Conservation (phyloP, 2,888 invertebrate species). For the Brachyptera putata region DNA sequence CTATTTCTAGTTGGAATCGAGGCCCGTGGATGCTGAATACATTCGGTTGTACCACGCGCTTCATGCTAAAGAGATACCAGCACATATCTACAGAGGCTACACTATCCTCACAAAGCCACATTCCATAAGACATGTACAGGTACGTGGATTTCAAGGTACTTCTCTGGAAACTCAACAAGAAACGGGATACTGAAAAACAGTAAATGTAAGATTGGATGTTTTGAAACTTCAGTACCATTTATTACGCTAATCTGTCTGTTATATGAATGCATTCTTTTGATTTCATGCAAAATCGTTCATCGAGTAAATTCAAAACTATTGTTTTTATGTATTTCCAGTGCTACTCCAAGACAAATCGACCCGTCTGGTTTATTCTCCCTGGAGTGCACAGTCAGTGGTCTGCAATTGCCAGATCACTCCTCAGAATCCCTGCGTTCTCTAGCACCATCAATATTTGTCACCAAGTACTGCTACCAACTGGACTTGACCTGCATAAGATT, state of each 20-base stretch:
- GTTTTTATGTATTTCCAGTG: conserved; percentile 67
- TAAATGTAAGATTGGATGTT: too few species aligned
- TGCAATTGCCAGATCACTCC: background rate
- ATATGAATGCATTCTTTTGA: too few species aligned
- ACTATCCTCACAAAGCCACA: conserved; percentile 43
- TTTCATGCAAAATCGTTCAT: too few species aligned
- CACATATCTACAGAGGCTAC: conserved; percentile 62
- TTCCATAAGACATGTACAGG: background rate
- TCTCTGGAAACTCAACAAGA: too few species aligned
- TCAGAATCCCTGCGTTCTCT: background rate
- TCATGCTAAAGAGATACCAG: conserved; percentile 42
- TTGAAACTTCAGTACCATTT: too few species aligned
- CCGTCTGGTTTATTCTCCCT: background rate
- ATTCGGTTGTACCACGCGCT: conserved; percentile 47
- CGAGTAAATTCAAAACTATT: conserved; percentile 70
- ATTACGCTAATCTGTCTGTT: too few species aligned
- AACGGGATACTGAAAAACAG: too few species aligned
- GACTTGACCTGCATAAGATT: background rate
- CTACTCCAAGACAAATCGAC: conserved; percentile 50
- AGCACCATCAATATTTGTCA: background rate
- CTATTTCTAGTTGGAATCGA: conserved; percentile 41
- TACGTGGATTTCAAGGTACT: too few species aligned
- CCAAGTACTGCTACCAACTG: background rate
- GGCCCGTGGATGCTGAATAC: conserved; percentile 50
- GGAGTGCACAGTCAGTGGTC: background rate